Evolutionary conservation across 2,888 invertebrate genomes (phyloP).

Genomic region (Anarsia innoxiella): DNA sequence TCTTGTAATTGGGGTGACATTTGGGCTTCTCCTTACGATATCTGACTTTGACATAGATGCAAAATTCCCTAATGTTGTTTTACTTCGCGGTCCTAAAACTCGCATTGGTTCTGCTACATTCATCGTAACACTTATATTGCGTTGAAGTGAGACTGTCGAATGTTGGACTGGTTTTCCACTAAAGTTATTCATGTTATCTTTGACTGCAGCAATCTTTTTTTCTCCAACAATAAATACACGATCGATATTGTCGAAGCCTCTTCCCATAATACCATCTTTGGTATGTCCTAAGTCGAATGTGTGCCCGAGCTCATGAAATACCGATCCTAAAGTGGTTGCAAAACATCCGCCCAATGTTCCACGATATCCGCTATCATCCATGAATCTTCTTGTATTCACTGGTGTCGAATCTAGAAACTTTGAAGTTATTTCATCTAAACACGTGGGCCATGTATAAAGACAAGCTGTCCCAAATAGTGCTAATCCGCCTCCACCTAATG

Average conservation of each 20-base stretch:
- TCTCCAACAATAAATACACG: constrained; percentile 82
- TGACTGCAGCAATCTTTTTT: constrained; percentile 52
- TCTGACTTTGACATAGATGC: constrained; percentile 63
- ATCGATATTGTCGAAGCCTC: constrained; percentile 89
- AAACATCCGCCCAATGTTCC: constrained; percentile 91
- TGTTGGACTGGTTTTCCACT: constrained; percentile 77
- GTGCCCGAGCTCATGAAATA: constrained; percentile 95
- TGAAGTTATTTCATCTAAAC: constrained; percentile 79
- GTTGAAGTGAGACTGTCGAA: constrained; percentile 75
- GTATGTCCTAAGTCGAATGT: constrained; percentile 96
- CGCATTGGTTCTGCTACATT: constrained; percentile 74
- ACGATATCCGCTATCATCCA: constrained; percentile 95
- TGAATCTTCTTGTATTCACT: constrained; percentile 82
- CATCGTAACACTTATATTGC: constrained; percentile 77
- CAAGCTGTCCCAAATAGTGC: constrained; percentile 94
- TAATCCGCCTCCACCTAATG: constrained; percentile 92
- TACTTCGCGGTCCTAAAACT: constrained; percentile 68
- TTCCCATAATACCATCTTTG: constrained; percentile 93
- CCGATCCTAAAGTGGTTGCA: constrained; percentile 92
- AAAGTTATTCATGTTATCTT: constrained; percentile 75
- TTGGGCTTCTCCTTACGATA: constrained; percentile 63
- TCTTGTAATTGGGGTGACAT: constrained; percentile 69
- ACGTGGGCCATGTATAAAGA: constrained; percentile 91
- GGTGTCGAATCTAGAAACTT: constrained; percentile 67
- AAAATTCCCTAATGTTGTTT: constrained; percentile 70